These are phyloP conservation scores for Lota lota DNA, from an alignment of 2,113 vertebrate genomes.

Conservation along the genomic window DNA sequence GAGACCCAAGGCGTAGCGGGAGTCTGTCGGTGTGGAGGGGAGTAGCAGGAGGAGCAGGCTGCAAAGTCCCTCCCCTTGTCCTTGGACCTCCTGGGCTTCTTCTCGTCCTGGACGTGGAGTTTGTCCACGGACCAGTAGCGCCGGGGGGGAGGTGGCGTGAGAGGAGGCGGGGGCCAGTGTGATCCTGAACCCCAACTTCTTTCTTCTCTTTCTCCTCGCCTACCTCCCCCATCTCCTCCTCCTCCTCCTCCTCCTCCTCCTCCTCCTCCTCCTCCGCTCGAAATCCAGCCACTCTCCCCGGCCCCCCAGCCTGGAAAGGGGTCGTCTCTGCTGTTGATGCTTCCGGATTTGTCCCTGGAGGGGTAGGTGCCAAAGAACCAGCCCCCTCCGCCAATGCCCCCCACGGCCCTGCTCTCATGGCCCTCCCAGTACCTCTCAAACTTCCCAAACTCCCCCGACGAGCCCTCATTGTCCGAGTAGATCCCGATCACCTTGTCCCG, in stretches of 20 bases:
- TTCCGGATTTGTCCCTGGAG: constrained; percentile 78
- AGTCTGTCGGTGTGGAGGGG: constrained; percentile 48
- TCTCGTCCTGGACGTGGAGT: constrained; percentile 82
- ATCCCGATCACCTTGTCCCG: constrained; percentile 70
- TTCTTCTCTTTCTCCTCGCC: constrained; percentile 50
- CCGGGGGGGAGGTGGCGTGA: constrained; percentile 76
- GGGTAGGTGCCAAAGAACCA: constrained; percentile 88
- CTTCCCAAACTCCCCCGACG: constrained; percentile 78
- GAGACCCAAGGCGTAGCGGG: constrained; percentile 62
- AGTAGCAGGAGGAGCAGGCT: constrained; percentile 69
- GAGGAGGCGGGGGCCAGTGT: constrained; percentile 68
- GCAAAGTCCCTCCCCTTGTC: constrained; percentile 69
- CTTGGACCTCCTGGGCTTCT: constrained; percentile 70
- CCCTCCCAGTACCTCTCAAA: constrained; percentile 86
- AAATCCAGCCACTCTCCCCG: constrained; percentile 60
- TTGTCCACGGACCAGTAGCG: constrained; percentile 92
- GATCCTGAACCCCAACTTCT: constrained; percentile 57
- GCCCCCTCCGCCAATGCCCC: constrained; percentile 74
- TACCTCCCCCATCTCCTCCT: constrained; percentile 24
- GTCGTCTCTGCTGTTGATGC: constrained; percentile 74
- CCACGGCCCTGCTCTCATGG: constrained; percentile 73
- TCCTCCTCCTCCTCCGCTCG: constrained; percentile 49
- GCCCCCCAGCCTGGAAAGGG: constrained; percentile 66
- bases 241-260: constrained; percentile 43
- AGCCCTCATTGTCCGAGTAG: constrained; percentile 76